Conservation (phyloP, 2,888 invertebrate species). For the Mechanitis messenoides region DNA sequence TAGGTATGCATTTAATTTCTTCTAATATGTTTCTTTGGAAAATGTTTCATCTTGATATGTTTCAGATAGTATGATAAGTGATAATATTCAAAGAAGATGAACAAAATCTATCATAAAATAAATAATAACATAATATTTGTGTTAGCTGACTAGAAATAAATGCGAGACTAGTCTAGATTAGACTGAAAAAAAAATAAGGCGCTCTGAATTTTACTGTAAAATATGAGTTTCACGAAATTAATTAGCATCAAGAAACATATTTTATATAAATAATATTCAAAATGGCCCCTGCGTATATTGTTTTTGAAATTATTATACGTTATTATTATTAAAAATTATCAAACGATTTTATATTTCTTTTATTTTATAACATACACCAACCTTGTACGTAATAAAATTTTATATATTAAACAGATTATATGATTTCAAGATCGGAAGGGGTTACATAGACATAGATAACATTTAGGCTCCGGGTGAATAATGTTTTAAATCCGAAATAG, state of each 20-base stretch:
- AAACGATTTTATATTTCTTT: not conserved
- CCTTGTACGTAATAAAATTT: constrained; percentile 7
- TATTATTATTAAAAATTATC: not conserved
- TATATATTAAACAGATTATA: not conserved
- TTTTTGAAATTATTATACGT: not conserved
- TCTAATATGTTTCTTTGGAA: constrained; percentile 26
- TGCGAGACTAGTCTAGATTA: constrained; percentile 1
- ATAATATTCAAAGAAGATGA: constrained; percentile 41
- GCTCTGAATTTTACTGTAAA: not conserved
- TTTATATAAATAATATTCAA: not conserved
- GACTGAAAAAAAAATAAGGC: no score
- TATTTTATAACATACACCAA: constrained; percentile 8
- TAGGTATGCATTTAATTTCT: not conserved
- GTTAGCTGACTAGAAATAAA: constrained; percentile 14
- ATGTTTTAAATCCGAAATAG: constrained; percentile 1
- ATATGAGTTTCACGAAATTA: not conserved
- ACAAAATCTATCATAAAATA: constrained; percentile 38
- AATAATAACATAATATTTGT: not conserved
- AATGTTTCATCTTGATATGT: constrained; percentile 42
- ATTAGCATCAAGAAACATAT: not conserved
- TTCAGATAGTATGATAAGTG: constrained; percentile 36
- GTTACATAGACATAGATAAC: constrained; percentile 1
- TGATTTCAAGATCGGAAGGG: not conserved
- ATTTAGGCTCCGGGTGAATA: constrained; percentile 1
- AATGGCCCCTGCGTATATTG: constrained; percentile 23